These are phyloP conservation scores for Alentia gelatinosa DNA, from an alignment of 2,888 invertebrate species.

Conservation along the genomic window DNA sequence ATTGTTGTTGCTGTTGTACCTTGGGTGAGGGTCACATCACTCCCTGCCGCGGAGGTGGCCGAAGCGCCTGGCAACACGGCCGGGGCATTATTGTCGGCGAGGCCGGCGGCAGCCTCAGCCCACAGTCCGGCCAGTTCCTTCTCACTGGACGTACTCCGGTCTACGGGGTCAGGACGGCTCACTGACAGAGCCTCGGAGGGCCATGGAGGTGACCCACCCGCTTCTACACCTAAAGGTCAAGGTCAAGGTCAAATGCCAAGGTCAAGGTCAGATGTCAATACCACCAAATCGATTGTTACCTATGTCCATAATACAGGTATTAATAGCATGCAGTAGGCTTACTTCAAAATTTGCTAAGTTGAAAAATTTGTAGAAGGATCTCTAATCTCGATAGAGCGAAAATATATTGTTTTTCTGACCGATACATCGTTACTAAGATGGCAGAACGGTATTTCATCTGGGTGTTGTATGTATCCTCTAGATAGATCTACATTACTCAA, in stretches of 20 bases:
- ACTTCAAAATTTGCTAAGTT: background rate
- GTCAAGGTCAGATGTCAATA: background rate
- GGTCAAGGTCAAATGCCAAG: constrained; percentile 4
- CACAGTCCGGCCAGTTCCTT: constrained; percentile 45
- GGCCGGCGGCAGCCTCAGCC: constrained; percentile 38
- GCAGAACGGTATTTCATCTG: too few relatives aligned
- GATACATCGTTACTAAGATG: too few relatives aligned
- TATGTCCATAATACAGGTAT: too few relatives aligned
- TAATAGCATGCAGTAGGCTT: background rate
- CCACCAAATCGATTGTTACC: too few relatives aligned
- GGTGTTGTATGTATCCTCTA: too few relatives aligned
- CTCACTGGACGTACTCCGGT: constrained; percentile 37
- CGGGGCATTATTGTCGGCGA: background rate
- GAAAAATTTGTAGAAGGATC: background rate
- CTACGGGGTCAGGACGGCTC: constrained; percentile 5
- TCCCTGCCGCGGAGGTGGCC: background rate
- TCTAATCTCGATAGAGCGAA: background rate
- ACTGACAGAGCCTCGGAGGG: background rate
- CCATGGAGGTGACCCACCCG: constrained; percentile 33
- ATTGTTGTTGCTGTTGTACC: constrained; percentile 3
- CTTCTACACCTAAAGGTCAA: constrained; percentile 38
- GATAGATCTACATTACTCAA: too few relatives aligned
- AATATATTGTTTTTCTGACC: background rate
- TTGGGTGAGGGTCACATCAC: constrained; percentile 31
- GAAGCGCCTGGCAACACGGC: background rate